These are phyloP conservation scores for Leptodactylus fallax DNA, from an alignment of 2,797 vertebrate genomes.

Conservation along the genomic window DNA sequence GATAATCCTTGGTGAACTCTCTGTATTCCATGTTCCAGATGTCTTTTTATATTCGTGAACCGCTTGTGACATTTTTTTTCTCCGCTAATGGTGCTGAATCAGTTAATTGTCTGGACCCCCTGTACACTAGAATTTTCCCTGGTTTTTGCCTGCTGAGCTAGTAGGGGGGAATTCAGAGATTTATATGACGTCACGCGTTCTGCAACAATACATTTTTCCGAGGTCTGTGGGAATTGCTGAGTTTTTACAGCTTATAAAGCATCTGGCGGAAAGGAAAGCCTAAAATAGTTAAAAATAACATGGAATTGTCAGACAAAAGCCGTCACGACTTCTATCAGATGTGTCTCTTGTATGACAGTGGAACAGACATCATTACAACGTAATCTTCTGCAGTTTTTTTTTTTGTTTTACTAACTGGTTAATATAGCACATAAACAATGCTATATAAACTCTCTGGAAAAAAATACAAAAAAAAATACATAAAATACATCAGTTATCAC, in stretches of 20 bases:
- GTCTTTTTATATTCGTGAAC: neutral
- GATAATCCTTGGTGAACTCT: constrained; percentile 12
- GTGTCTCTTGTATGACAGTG: constrained; percentile 13
- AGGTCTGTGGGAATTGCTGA: constrained; percentile 57
- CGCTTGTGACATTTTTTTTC: neutral
- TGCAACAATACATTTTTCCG: constrained; percentile 39
- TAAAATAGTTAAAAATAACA: constrained; percentile 49
- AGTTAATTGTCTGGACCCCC: constrained; percentile 28
- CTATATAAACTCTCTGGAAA: too few species aligned
- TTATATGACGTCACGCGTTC: constrained; percentile 32
- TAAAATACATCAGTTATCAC: too few species aligned
- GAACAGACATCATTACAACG: neutral
- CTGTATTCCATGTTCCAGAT: constrained; percentile 14
- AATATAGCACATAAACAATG: too few species aligned
- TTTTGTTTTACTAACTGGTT: neutral
- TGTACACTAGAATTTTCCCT: constrained; percentile 12
- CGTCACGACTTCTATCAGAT: neutral
- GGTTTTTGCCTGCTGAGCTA: constrained; percentile 8
- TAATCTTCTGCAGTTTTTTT: neutral
- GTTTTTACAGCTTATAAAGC: constrained; percentile 48
- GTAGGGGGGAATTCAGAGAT: neutral
- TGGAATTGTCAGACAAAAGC: constrained; percentile 25
- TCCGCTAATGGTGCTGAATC: constrained; percentile 15
- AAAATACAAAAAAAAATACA: too few species aligned
- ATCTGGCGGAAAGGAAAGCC: constrained; percentile 51